Conservation (phyloP, 2,888 invertebrate genomes). For the Scrobipalpa atriplicella region DNA sequence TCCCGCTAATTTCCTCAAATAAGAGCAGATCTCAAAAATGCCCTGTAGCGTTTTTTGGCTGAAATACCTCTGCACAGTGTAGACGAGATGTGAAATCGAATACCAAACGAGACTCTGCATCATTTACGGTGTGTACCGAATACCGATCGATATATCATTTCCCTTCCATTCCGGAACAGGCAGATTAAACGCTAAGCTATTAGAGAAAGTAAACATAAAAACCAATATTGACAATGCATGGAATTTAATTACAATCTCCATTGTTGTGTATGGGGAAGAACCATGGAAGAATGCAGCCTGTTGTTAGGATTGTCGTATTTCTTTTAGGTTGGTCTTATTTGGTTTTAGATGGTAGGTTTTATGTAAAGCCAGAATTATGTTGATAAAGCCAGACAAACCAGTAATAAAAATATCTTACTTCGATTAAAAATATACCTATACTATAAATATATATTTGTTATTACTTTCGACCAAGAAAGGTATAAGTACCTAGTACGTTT, state of each 20-base stretch:
- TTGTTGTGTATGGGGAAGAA: constrained; percentile 24
- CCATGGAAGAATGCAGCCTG: neutral
- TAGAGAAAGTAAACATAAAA: constrained; percentile 19
- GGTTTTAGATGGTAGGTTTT: no score
- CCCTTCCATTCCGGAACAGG: constrained; percentile 5
- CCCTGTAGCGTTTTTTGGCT: neutral
- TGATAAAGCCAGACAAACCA: neutral
- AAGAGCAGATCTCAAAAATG: neutral
- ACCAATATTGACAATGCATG: constrained; percentile 13
- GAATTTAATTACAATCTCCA: constrained; percentile 12
- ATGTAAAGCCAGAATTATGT: neutral
- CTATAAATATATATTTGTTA: no score
- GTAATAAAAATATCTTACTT: no score
- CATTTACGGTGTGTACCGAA: neutral
- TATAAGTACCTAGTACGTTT: no score
- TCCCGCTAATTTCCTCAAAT: neutral
- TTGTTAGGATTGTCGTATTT: neutral
- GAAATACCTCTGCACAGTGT: neutral
- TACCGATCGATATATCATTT: constrained; percentile 9
- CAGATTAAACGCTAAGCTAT: constrained; percentile 11
- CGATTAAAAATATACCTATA: no score
- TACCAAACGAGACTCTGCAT: constrained; percentile 3
- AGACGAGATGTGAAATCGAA: constrained; percentile 11
- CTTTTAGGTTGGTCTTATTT: no score
- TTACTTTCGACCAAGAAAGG: no score